Evolutionary conservation across 2,113 vertebrate genomes (phyloP).

Genomic region (Talpa occidentalis): DNA sequence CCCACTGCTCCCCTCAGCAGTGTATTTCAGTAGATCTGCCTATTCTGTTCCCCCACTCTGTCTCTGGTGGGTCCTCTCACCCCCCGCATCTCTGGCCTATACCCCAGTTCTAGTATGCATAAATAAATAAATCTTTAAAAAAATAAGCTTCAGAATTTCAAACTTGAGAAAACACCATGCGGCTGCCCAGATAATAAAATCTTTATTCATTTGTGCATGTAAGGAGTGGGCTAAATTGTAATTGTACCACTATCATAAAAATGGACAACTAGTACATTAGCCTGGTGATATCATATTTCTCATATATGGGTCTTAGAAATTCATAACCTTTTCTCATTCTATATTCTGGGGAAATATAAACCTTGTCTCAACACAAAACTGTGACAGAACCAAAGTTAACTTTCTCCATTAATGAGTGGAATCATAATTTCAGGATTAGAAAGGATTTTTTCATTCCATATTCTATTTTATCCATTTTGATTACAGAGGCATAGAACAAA

Average conservation of each 20-base stretch:
- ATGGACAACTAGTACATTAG: neutral
- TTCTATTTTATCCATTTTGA: neutral
- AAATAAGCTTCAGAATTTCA: neutral
- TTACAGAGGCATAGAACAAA: neutral
- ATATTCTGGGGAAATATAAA: constrained; percentile 2
- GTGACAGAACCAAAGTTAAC: constrained; percentile 14
- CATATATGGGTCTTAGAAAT: constrained; percentile 20
- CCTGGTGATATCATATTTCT: neutral
- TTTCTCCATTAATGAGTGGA: neutral
- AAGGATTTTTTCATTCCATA: constrained; percentile 30
- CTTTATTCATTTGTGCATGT: neutral
- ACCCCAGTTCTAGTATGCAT: too few species aligned
- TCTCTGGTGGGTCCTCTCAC: too few species aligned
- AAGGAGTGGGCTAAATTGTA: neutral
- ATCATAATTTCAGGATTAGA: constrained; percentile 21
- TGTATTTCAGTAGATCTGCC: too few species aligned
- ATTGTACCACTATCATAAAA: neutral
- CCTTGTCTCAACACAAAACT: constrained; percentile 17
- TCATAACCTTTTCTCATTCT: neutral
- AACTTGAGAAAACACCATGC: constrained; percentile 25
- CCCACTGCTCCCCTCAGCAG: too few species aligned
- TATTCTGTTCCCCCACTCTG: too few species aligned
- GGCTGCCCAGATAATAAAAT: neutral
- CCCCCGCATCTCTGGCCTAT: too few species aligned
- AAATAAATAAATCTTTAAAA: too few species aligned